A percentile compares a stretch with the other conserved stretches of the same genome.
These are phyloP conservation scores for Fabriciana adippe DNA, from an alignment of 2,888 invertebrate genomes.

Conservation along the genomic window DNA sequence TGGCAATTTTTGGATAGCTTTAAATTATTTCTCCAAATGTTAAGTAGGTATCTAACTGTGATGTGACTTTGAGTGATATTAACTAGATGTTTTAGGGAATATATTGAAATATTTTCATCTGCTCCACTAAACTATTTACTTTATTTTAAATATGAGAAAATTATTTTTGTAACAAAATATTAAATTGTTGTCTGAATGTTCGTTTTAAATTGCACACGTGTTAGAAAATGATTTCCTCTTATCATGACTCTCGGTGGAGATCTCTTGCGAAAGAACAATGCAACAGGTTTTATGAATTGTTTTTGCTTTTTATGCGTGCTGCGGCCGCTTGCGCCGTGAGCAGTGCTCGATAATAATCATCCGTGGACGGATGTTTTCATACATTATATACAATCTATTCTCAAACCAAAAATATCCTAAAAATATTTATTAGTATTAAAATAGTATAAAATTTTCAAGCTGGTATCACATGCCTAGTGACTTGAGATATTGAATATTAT, in stretches of 20 bases:
- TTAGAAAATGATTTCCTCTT: conserved; percentile 61
- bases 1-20: no score
- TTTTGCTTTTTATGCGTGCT: conserved; percentile 64
- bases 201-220: conserved; percentile 39
- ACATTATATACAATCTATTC: conserved; percentile 17
- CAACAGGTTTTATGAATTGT: conserved; percentile 74
- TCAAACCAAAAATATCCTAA: conserved; percentile 8
- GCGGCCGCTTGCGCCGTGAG: conserved; percentile 44
- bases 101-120: no score
- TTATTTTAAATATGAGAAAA: no score
- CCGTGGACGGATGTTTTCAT: conserved; percentile 44
- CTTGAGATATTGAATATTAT: no score
- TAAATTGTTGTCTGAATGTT: conserved; percentile 30
- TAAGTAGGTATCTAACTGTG: no score
- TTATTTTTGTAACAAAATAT: not conserved
- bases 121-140: no score
- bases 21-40: no score
- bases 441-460: no score
- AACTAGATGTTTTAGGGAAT: no score
- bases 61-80: no score
- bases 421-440: not conserved
- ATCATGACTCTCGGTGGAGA: conserved; percentile 59
- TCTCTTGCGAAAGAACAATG: conserved; percentile 74
- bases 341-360: conserved; percentile 32
- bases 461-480: no score